These are phyloP conservation scores for Marmota monax DNA, from an alignment of 2,113 vertebrate species.

Conservation along the genomic window DNA sequence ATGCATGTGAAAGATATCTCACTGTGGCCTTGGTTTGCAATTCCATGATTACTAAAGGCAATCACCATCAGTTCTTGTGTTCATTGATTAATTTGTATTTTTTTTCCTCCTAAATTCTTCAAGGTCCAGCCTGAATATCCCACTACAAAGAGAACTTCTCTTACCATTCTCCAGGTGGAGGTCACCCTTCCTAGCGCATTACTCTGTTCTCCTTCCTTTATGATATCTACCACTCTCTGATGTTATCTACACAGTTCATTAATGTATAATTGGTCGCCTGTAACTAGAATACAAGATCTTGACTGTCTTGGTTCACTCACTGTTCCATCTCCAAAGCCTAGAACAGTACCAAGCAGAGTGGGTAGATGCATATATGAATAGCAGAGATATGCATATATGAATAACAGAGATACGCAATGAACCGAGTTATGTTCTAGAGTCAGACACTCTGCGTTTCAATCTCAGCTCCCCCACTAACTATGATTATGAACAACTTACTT, in stretches of 20 bases:
- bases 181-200: background rate
- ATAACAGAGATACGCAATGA: accelerated
- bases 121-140: background rate
- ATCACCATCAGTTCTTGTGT: background rate
- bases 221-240: background rate
- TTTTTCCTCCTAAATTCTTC: background rate
- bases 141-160: background rate
- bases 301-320: background rate
- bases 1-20: background rate
- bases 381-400: background rate
- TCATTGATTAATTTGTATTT: background rate
- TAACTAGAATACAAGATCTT: background rate
- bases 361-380: background rate
- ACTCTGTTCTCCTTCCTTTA: background rate
- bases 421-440: background rate
- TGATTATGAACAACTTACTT: background rate
- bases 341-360: background rate
- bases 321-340: background rate
- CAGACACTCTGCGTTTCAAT: background rate
- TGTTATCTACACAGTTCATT: background rate
- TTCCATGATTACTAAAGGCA: background rate
- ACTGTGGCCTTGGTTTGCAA: background rate
- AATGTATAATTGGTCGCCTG: background rate
- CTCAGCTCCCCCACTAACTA: background rate
- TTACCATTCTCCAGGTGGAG: background rate